Conservation (phyloP, 2,113 vertebrate genomes). For the Rhagologus leucostigma region DNA sequence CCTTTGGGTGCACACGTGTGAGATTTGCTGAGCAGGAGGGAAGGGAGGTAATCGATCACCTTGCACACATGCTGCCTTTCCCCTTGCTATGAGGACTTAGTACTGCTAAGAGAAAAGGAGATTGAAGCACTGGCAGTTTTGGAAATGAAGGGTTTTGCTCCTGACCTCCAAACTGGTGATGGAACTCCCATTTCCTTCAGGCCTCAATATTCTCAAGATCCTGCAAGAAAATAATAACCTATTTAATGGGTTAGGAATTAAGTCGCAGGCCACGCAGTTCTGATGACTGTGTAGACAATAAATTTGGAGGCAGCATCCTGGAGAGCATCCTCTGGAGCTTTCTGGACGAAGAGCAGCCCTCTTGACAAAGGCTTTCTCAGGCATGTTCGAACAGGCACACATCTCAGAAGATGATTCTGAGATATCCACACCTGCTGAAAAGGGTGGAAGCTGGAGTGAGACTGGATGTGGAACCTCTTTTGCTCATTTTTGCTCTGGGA, state of each 20-base stretch:
- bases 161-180: background rate
- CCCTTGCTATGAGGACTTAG: background rate
- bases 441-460: background rate
- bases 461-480: background rate
- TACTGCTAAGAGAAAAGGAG: background rate
- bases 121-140: background rate
- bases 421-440: background rate
- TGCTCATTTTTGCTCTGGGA: background rate
- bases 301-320: background rate
- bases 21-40: background rate
- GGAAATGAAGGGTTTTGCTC: background rate
- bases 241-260: background rate
- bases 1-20: background rate
- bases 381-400: background rate
- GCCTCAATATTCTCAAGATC: background rate
- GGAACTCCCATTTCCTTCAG: background rate
- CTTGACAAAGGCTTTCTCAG: background rate
- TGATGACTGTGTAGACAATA: background rate
- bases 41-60: background rate
- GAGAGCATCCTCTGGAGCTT: background rate
- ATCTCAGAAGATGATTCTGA: background rate
- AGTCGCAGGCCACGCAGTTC: background rate
- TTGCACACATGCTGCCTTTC: background rate
- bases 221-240: background rate
- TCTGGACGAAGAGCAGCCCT: background rate